Conservation (phyloP, 2,797 vertebrate species). For the Hydrophis major region DNA sequence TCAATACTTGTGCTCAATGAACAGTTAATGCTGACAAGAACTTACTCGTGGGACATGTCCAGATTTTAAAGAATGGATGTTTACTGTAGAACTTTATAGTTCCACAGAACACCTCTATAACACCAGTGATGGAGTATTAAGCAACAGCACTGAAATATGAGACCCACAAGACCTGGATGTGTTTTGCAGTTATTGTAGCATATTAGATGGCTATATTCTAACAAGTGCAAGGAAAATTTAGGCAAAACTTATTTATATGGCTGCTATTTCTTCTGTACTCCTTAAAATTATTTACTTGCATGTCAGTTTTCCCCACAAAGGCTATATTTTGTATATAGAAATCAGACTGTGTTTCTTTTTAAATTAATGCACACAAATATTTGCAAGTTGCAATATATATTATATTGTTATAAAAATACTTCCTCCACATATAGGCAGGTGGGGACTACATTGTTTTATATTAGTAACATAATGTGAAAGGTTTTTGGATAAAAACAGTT, state of each 20-base stretch:
- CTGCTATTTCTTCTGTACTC: neutral
- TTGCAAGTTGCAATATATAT: neutral
- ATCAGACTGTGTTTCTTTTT: neutral
- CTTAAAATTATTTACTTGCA: neutral
- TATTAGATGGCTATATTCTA: neutral
- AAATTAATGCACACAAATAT: neutral
- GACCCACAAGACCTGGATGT: neutral
- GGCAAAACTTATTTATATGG: neutral
- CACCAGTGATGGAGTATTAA: neutral
- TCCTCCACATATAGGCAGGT: neutral
- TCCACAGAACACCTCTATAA: neutral
- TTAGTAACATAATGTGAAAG: neutral
- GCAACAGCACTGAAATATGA: neutral
- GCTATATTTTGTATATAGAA: slow-evolving; percentile 1
- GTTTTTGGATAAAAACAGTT: neutral
- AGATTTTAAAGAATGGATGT: slow-evolving; percentile 15
- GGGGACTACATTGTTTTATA: neutral
- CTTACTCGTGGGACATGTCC: slow-evolving; percentile 22
- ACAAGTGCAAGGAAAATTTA: neutral
- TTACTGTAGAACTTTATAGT: neutral
- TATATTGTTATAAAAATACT: neutral
- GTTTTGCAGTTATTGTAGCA: neutral
- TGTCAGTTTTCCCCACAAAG: neutral
- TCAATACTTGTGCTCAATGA: slow-evolving; percentile 10
- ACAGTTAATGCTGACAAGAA: slow-evolving; percentile 10